Conservation (phyloP, 1,140 invertebrate genomes). For the Ips nitidus region DNA sequence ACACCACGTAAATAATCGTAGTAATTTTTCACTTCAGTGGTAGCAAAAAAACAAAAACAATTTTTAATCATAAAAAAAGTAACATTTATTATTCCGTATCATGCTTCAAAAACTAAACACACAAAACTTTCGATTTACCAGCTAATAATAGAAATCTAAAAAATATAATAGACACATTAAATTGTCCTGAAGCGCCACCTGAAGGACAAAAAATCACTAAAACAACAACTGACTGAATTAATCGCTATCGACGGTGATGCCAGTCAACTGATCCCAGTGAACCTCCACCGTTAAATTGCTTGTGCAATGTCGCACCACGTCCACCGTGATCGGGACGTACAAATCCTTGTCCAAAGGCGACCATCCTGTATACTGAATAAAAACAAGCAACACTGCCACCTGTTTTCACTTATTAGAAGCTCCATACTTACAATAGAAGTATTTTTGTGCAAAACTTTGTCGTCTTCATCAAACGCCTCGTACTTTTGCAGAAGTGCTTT, state of each 20-base stretch:
- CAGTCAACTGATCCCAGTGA: conserved; percentile 46
- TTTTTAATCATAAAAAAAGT: too few relatives aligned
- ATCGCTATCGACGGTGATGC: conserved; percentile 45
- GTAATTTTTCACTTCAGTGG: too few relatives aligned
- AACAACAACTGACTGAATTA: conserved; percentile 24
- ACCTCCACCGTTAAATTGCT: conserved; percentile 44
- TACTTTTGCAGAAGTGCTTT: conserved; percentile 77
- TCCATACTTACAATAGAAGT: conserved; percentile 72
- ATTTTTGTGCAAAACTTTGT: conserved; percentile 71
- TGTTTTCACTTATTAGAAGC: not conserved
- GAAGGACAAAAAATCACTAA: too few relatives aligned
- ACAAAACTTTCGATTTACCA: too few relatives aligned
- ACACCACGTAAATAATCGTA: too few relatives aligned
- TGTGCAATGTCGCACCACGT: conserved; percentile 40
- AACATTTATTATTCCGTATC: too few relatives aligned
- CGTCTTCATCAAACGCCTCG: conserved; percentile 69
- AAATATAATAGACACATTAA: too few relatives aligned
- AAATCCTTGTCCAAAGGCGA: conserved; percentile 49
- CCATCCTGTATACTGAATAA: conserved; percentile 50
- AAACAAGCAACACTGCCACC: not conserved
- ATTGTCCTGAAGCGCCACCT: too few relatives aligned
- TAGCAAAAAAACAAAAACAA: too few relatives aligned
- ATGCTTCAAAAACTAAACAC: too few relatives aligned
- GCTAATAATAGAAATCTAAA: too few relatives aligned
- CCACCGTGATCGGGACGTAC: conserved; percentile 45